Base-by-base conservation (phyloP, 2,113 vertebrate genomes). In the Carettochelys insculpta region DNA sequence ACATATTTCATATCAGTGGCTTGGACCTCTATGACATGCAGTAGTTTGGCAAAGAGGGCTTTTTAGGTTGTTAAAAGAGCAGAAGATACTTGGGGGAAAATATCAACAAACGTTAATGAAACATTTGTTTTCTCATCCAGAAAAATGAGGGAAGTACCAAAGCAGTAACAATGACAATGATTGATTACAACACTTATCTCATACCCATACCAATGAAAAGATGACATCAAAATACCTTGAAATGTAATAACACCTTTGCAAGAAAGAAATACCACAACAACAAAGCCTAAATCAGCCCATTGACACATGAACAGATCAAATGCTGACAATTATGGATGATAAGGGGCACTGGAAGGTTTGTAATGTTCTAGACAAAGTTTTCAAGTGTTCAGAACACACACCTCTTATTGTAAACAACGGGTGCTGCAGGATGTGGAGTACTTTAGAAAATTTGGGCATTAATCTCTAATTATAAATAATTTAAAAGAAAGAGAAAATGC, bases 211-310 rank as follows among this genome's bases (percentile, higher is more conserved):
- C 77, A 85, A 38, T 71, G 41, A 90, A n/a, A 87, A 90, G 29
- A n/a, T n/a, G 73, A 92, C 88, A 93, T 77, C 50, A 6, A 50
- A 13, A 4, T 56, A 31, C 79, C 89, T 90, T 86, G 29, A 86
- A 53, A 3, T 11, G 53, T 86, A 84, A 90, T 80, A 77, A 47
- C 43, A 54, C 54, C 83, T 86, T 88, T 41, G 68, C 65, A 61
- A 76, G 2, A 1, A 25, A 77, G 81, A 86, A 92, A 76, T 85
- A 77, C 53, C 82, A n/a, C 11, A 82, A 7, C n/a, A 90, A 27
- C 12, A 75, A 29, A 51, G 25, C 5, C 50, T 86, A 48, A 77
- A n/a, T 85, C 71, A 81, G 29, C 58, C 45, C 11, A 53, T 5
- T 6, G 75, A 13, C 24, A 45, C 34, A 14, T 80, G 50, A 4